Percentiles rank a stretch among this genome's conserved stretches.
Evolutionary conservation across 2,113 vertebrate species (phyloP).

Genomic region (Tyrannus savana): DNA sequence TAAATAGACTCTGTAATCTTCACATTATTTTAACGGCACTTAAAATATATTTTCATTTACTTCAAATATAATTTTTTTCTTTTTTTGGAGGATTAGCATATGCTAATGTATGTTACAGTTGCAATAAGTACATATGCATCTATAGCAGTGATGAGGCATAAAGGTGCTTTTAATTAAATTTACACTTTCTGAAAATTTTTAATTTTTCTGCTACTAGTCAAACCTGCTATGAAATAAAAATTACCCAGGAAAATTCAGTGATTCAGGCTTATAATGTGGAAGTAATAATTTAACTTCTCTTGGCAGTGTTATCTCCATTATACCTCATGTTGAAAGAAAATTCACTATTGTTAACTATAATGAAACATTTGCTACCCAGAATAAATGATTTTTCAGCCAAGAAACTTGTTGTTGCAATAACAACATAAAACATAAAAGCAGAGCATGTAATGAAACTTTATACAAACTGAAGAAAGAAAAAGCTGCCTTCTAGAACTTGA

Average conservation of each 20-base stretch:
- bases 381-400: conserved; percentile 34
- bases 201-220: background rate
- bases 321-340: background rate
- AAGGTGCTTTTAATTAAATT: background rate
- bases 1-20: background rate
- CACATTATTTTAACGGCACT: background rate
- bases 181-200: background rate
- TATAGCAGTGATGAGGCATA: background rate
- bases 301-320: background rate
- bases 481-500: background rate
- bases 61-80: background rate
- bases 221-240: background rate
- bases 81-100: background rate
- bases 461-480: background rate
- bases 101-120: background rate
- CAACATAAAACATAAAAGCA: conserved; percentile 13
- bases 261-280: background rate
- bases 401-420: background rate
- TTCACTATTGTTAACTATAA: conserved; percentile 3
- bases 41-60: background rate
- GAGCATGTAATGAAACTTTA: background rate
- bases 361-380: background rate
- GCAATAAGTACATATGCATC: background rate
- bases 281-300: background rate
- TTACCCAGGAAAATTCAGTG: background rate